Percentiles rank a stretch among this genome's conserved stretches.
phyloP scores from a whole-genome alignment of 2,113 vertebrate genomes.

The Myrmophylax atrothorax region DNA sequence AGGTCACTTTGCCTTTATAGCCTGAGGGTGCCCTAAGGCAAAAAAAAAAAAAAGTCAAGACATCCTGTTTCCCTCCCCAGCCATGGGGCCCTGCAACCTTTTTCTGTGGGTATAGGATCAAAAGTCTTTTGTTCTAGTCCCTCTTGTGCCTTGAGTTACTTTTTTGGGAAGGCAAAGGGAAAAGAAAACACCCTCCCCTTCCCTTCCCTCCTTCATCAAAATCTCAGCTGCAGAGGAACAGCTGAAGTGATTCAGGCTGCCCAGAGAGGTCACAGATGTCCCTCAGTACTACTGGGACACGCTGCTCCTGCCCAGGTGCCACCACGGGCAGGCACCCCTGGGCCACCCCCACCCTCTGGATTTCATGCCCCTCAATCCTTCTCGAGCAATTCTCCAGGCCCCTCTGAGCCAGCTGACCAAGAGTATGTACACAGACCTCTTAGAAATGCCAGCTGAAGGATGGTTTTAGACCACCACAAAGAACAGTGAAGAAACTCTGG shows the following conservation, averaged over 20 bases:
- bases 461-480: not conserved
- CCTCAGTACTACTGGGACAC: rapidly evolving
- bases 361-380: not conserved
- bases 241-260: not conserved
- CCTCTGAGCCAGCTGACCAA: rapidly evolving
- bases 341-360: rapidly evolving
- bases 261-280: not conserved
- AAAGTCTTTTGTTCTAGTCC: not conserved
- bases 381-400: not conserved
- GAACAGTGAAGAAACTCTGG: not conserved
- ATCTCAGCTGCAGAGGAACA: not conserved
- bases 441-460: rapidly evolving
- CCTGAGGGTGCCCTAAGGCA: not conserved
- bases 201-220: not conserved
- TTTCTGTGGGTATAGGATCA: not conserved
- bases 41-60: not conserved
- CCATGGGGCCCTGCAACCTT: not conserved
- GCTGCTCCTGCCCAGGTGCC: not conserved
- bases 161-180: not conserved
- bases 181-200: not conserved
- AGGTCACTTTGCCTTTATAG: not conserved
- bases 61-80: not conserved
- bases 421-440: not conserved
- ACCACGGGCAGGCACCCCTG: rapidly evolving
- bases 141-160: not conserved